Conservation (phyloP, 1,140 invertebrate genomes). For the Apis florea region DNA sequence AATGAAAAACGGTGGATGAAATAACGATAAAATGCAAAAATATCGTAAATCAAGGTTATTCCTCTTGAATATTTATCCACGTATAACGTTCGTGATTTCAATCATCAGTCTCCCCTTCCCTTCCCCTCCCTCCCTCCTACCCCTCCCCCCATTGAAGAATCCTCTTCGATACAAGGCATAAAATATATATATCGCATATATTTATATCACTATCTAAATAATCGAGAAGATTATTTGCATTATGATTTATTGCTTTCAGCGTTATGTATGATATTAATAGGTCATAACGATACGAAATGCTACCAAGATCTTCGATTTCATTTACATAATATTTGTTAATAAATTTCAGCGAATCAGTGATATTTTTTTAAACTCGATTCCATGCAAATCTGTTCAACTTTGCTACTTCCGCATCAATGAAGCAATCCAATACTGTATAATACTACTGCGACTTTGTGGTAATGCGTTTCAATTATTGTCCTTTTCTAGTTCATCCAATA, state of each 20-base stretch:
- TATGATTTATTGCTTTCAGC: conserved; percentile 21
- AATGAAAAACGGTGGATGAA: no score
- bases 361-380: background rate
- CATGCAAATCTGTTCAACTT: background rate
- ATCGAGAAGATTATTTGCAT: conserved; percentile 6
- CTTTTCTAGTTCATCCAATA: background rate
- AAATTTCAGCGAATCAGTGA: background rate
- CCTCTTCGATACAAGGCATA: background rate
- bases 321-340: background rate
- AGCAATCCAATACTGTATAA: conserved; percentile 51
- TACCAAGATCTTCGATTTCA: background rate
- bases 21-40: background rate
- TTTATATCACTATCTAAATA: background rate
- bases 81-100: conserved; percentile 4
- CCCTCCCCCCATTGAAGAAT: background rate
- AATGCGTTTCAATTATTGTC: conserved; percentile 45
- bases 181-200: conserved; percentile 16
- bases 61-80: background rate
- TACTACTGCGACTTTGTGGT: conserved; percentile 35
- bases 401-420: conserved; percentile 6
- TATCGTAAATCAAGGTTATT: background rate
- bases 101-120: background rate
- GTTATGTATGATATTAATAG: background rate
- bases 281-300: background rate
- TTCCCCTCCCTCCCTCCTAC: background rate